Evolutionary conservation across 2,113 vertebrate species (phyloP).

Genomic region (Cebidichthys violaceus): DNA sequence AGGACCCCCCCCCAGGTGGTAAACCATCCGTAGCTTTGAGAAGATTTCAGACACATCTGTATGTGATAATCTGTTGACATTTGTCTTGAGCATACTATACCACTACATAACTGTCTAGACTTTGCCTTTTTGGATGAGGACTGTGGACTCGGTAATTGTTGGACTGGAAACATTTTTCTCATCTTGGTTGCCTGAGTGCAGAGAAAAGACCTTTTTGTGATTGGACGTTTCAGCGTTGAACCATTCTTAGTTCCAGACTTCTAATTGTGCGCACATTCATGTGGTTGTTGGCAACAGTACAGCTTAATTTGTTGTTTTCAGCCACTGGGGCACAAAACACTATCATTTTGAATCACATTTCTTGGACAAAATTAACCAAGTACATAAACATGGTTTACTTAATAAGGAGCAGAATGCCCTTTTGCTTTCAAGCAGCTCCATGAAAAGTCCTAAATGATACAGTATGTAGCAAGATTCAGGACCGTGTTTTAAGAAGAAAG

Average conservation of each 20-base stretch:
- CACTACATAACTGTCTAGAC: neutral
- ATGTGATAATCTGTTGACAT: conserved; percentile 18
- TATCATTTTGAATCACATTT: neutral
- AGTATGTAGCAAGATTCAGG: neutral
- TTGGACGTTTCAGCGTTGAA: neutral
- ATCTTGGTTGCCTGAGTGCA: conserved; percentile 2
- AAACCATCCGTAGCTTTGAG: conserved; percentile 14
- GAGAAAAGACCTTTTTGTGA: neutral
- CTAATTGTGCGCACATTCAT: neutral
- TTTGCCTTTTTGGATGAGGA: neutral
- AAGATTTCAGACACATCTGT: conserved; percentile 52
- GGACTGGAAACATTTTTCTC: neutral
- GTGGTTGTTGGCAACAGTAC: neutral
- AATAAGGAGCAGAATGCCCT: neutral
- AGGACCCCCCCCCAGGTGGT: neutral
- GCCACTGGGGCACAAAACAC: neutral
- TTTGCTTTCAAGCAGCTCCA: neutral
- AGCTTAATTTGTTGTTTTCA: neutral
- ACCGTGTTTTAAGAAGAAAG: neutral
- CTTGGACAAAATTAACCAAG: neutral
- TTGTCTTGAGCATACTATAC: conserved; percentile 14
- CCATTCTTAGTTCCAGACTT: neutral
- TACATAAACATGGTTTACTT: neutral
- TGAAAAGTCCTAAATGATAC: neutral
- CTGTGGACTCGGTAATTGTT: neutral